A percentile compares a stretch with the other conserved stretches of the same genome.
phyloP scores from a whole-genome alignment of 1,140 invertebrate species.

The Anagrus nilaparvatae region DNA sequence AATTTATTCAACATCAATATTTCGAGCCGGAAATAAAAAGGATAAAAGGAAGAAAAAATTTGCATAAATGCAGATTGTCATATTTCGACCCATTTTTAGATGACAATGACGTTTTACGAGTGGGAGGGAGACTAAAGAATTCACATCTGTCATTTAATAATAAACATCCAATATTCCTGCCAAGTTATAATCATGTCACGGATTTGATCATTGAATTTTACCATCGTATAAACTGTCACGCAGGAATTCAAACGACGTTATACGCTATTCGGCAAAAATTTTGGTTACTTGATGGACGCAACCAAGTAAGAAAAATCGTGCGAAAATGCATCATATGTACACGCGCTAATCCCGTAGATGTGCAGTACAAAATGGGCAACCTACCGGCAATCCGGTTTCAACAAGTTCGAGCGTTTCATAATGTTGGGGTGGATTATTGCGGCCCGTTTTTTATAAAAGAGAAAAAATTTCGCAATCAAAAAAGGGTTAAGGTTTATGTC shows the following conservation, averaged over 20 bases:
- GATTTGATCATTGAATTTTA: slow-evolving; percentile 15
- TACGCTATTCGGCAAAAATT: slow-evolving; percentile 9
- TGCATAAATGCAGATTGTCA: slow-evolving; percentile 20
- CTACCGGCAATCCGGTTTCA: slow-evolving; percentile 3
- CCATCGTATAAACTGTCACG: slow-evolving; percentile 27
- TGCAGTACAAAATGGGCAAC: slow-evolving; percentile 17
- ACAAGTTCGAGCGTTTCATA: neutral
- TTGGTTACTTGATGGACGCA: slow-evolving; percentile 12
- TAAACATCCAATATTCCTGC: slow-evolving; percentile 32
- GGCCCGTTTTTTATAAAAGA: slow-evolving; percentile 12
- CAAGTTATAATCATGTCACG: slow-evolving; percentile 13
- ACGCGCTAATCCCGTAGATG: slow-evolving; percentile 1
- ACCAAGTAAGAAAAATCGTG: neutral
- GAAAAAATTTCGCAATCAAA: slow-evolving; percentile 13
- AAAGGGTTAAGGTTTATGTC: slow-evolving; percentile 12
- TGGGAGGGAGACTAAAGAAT: slow-evolving; percentile 29
- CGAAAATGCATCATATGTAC: slow-evolving; percentile 13
- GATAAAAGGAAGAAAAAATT: neutral
- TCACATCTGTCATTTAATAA: slow-evolving; percentile 17
- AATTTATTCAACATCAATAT: slow-evolving; percentile 19
- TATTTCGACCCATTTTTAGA: slow-evolving; percentile 29
- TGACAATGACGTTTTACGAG: slow-evolving; percentile 24
- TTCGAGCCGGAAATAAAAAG: slow-evolving; percentile 12
- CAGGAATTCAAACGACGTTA: slow-evolving; percentile 16
- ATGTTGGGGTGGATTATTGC: slow-evolving; percentile 5